Conservation (phyloP, 64 coral and sea anemone species). For the Montipora capricornis region DNA sequence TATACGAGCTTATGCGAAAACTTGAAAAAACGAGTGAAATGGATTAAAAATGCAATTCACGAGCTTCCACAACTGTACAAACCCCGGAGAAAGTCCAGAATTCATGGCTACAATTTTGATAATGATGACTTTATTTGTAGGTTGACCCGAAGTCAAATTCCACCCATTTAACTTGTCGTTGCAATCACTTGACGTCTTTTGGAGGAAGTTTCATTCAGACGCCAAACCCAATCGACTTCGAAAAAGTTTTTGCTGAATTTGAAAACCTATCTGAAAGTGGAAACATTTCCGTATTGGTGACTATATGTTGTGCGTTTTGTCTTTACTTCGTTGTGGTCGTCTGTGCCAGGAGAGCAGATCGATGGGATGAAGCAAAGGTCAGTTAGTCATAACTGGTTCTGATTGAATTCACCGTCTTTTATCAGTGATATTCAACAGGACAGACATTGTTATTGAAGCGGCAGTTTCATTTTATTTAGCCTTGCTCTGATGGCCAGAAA, state of each 20-base stretch:
- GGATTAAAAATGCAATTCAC: too few species aligned
- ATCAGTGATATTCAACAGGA: too few species aligned
- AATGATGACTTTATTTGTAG: not conserved
- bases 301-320: slow-evolving; percentile 12
- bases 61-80: too few species aligned
- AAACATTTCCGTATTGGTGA: slow-evolving; percentile 44
- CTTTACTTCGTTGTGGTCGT: slow-evolving; percentile 25
- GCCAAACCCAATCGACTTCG: slow-evolving; percentile 45
- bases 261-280: slow-evolving; percentile 16
- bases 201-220: slow-evolving; percentile 26
- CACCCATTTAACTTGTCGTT: slow-evolving; percentile 11
- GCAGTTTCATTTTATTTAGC: too few species aligned
- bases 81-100: too few species aligned
- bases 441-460: too few species aligned
- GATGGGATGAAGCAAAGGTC: slow-evolving; percentile 25
- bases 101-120: too few species aligned
- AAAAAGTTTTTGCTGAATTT: slow-evolving; percentile 48
- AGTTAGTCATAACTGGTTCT: not conserved
- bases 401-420: too few species aligned
- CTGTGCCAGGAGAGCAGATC: slow-evolving; percentile 39
- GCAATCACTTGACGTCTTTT: slow-evolving; percentile 60
- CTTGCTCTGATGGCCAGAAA: too few species aligned
- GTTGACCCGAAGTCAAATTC: slow-evolving; percentile 18
- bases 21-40: too few species aligned
- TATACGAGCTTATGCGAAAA: too few species aligned